Conservation (phyloP, 1,140 invertebrate species). For the Latrodectus geometricus region DNA sequence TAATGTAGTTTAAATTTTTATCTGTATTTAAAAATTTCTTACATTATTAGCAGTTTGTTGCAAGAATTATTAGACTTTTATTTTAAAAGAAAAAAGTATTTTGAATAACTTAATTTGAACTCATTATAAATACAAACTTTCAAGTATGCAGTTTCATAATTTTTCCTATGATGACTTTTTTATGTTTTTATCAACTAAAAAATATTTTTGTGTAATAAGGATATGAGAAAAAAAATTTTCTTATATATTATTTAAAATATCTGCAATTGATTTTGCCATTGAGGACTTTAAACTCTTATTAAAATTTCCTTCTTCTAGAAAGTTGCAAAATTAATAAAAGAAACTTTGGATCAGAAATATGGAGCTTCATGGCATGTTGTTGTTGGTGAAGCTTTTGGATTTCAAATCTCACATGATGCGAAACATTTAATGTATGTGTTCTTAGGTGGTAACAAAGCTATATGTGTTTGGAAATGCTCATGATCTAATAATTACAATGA, state of each 20-base stretch:
- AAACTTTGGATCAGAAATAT: slow-evolving; percentile 94
- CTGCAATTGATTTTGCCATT: too few species aligned
- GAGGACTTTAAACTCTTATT: too few species aligned
- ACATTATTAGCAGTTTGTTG: too few species aligned
- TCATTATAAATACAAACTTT: too few species aligned
- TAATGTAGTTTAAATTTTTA: too few species aligned
- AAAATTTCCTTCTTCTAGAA: slow-evolving; percentile 25
- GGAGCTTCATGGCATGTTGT: slow-evolving; percentile 92
- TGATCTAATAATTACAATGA: neutral
- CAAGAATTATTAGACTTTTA: too few species aligned
- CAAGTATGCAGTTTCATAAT: too few species aligned
- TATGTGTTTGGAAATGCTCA: slow-evolving; percentile 89
- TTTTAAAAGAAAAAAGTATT: too few species aligned
- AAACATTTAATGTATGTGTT: slow-evolving; percentile 92
- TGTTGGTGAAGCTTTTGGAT: slow-evolving; percentile 93
- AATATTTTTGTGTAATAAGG: neutral
- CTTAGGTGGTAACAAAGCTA: slow-evolving; percentile 89
- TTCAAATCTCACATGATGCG: slow-evolving; percentile 90
- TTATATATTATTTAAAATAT: neutral
- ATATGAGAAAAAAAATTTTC: neutral
- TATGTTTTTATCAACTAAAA: too few species aligned
- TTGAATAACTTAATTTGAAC: too few species aligned
- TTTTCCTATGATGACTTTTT: too few species aligned
- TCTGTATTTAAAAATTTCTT: too few species aligned
- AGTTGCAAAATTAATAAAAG: slow-evolving; percentile 87